phyloP scores from a whole-genome alignment of 1,140 invertebrate species.

The Rhagoletis zephyria region DNA sequence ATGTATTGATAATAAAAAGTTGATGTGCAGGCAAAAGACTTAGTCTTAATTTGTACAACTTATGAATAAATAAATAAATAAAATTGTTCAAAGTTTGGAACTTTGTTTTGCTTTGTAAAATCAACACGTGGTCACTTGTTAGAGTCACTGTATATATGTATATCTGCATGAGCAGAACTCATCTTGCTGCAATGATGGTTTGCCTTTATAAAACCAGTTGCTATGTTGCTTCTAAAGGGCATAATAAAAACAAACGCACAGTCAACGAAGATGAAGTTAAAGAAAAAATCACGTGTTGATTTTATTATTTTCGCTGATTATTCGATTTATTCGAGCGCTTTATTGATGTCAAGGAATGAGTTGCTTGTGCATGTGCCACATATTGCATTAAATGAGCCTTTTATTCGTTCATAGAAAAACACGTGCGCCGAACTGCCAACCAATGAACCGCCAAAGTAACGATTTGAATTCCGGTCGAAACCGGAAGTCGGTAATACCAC shows the following conservation, averaged over 20 bases:
- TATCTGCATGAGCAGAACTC: background rate
- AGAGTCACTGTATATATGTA: background rate
- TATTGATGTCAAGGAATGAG: conserved; percentile 40
- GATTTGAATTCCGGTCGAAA: too few species aligned
- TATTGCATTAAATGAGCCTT: background rate
- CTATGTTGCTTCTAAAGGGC: background rate
- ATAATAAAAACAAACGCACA: conserved; percentile 4
- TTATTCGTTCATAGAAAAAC: too few species aligned
- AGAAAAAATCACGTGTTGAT: background rate
- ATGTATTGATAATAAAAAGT: too few species aligned
- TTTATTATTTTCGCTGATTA: conserved; percentile 26
- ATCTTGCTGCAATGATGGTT: background rate
- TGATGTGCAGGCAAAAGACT: too few species aligned
- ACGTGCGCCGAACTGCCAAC: too few species aligned
- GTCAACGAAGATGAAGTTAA: background rate
- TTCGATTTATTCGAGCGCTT: conserved; percentile 24
- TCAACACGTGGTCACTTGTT: background rate
- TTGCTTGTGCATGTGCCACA: background rate
- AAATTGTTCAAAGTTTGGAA: too few species aligned
- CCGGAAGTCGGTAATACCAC: too few species aligned
- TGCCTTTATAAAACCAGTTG: background rate
- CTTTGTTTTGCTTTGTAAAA: background rate
- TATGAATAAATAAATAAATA: too few species aligned
- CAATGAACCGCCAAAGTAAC: too few species aligned
- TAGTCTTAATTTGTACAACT: too few species aligned